Conservation (phyloP, 2,113 vertebrate species). For the Gobius niger region DNA sequence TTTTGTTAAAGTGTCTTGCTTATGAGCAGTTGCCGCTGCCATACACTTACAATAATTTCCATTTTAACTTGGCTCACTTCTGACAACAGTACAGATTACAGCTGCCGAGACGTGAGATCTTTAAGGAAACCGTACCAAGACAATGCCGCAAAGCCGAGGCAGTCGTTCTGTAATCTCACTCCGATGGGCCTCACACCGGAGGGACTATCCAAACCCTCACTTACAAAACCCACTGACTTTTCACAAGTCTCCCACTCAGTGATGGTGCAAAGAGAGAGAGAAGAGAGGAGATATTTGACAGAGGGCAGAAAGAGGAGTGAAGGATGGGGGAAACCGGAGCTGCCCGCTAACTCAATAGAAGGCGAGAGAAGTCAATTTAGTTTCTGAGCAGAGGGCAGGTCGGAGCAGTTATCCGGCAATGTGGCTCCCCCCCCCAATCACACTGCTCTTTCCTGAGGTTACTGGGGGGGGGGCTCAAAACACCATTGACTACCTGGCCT, state of each 20-base stretch:
- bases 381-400: constrained; percentile 67
- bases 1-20: background rate
- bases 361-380: constrained; percentile 71
- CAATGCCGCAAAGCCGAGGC: constrained; percentile 34
- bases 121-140: constrained; percentile 35
- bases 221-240: constrained; percentile 50
- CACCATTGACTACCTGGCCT: constrained; percentile 46
- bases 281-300: constrained; percentile 25
- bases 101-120: constrained; percentile 25
- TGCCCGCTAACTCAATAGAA: constrained; percentile 69
- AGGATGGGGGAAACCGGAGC: constrained; percentile 66
- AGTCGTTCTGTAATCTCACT: constrained; percentile 63
- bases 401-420: constrained; percentile 56
- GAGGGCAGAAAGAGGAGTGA: constrained; percentile 52
- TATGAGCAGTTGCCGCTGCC: background rate
- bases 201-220: constrained; percentile 56
- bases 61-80: constrained; percentile 26
- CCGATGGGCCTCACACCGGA: constrained; percentile 41
- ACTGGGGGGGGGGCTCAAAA: constrained; percentile 52
- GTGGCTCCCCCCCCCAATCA: constrained; percentile 51
- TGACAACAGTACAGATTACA: background rate
- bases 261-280: constrained; percentile 30
- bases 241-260: constrained; percentile 47
- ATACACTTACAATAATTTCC: constrained; percentile 20
- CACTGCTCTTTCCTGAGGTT: constrained; percentile 40